phyloP scores from a whole-genome alignment of 2,113 vertebrate genomes.

The Ageneiosus marmoratus region DNA sequence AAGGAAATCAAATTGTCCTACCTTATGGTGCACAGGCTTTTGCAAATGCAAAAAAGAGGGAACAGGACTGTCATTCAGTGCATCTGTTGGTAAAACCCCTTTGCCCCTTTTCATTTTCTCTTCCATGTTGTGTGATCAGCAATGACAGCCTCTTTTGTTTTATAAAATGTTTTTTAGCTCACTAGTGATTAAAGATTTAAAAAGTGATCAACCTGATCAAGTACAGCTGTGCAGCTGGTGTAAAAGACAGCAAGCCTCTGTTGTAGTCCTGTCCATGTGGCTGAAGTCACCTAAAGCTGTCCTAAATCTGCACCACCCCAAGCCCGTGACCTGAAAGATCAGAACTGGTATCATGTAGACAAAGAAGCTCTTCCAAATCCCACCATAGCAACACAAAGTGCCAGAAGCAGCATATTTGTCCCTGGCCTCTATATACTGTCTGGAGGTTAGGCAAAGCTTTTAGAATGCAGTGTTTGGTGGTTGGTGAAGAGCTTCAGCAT shows the following conservation, averaged over 20 bases:
- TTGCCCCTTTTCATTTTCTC: background rate
- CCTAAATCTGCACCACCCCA: background rate
- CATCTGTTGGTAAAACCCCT: background rate
- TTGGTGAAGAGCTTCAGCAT: conserved; percentile 53
- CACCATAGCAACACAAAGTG: conserved; percentile 33
- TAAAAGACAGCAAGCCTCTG: background rate
- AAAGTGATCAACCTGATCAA: conserved; percentile 28
- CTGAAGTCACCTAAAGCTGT: background rate
- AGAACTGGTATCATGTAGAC: conserved; percentile 4
- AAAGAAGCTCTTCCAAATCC: conserved; percentile 3
- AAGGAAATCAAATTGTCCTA: conserved; percentile 59
- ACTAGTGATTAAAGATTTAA: conserved; percentile 59
- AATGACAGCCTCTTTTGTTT: conserved; percentile 61
- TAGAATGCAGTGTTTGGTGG: conserved; percentile 20
- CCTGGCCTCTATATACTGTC: conserved; percentile 33
- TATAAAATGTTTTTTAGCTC: conserved; percentile 52
- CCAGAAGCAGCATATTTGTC: conserved; percentile 9
- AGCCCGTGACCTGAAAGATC: background rate
- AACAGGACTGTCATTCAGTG: background rate
- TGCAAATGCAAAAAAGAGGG: conserved; percentile 7
- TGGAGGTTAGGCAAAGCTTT: background rate
- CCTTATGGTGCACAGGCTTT: conserved; percentile 55
- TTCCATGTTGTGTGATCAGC: conserved; percentile 63
- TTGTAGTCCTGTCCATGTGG: background rate
- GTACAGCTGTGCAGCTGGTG: background rate